Percentiles rank a stretch among this genome's conserved stretches.
These are phyloP conservation scores for Gallinago undulata DNA, from an alignment of 2,113 vertebrate species.

Conservation along the genomic window DNA sequence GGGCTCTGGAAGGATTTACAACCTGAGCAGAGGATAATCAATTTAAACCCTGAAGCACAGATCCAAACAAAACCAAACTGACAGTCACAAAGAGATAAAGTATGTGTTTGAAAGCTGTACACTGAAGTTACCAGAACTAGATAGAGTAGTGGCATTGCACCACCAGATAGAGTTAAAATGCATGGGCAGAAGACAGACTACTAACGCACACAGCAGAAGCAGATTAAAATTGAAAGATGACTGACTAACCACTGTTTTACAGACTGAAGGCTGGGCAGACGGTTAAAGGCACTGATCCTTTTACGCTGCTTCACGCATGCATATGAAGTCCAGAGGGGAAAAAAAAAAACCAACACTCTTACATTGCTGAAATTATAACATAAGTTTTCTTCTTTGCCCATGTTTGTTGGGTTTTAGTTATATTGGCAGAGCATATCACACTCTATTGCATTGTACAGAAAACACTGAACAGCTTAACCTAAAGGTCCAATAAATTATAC, in stretches of 20 bases:
- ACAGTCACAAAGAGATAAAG: neutral
- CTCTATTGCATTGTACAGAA: neutral
- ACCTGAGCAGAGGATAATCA: neutral
- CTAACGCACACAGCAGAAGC: neutral
- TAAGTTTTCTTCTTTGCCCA: neutral
- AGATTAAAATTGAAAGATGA: neutral
- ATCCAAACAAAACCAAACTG: neutral
- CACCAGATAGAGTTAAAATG: neutral
- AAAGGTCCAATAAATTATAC: neutral
- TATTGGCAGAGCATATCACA: neutral
- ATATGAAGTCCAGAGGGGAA: neutral
- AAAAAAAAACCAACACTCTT: neutral
- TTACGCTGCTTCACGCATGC: accelerated
- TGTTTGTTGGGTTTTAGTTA: neutral
- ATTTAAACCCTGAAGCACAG: neutral
- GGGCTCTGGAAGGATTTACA: neutral
- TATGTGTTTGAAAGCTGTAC: neutral
- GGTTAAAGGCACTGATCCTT: neutral
- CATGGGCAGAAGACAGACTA: neutral
- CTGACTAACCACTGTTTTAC: neutral
- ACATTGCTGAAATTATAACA: neutral
- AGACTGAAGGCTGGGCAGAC: neutral
- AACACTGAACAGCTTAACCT: neutral
- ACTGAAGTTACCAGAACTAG: neutral
- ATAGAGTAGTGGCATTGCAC: neutral